Base-by-base conservation (phyloP, 2,888 invertebrate species). In the Stenichneumon culpator region DNA sequence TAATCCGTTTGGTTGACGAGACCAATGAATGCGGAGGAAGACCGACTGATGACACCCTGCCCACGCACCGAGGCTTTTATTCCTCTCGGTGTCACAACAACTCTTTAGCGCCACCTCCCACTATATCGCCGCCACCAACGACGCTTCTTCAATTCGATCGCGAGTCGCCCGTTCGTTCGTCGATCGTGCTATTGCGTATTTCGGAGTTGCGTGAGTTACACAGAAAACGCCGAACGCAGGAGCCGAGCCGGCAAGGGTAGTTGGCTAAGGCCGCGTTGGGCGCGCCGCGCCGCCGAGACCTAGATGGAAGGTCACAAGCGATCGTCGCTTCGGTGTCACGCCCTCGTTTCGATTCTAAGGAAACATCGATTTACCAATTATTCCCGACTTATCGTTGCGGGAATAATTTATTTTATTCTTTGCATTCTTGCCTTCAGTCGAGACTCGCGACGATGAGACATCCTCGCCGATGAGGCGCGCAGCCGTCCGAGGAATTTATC, bases 41-140 rank as follows among this genome's bases (percentile, higher is more conserved):
- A 86, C 72, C 73, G 85, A 92, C 91, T 92, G 91, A 89, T 90
- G 90, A 86, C 86, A 86, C 78, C 77, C 87, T 36, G 86, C 82
- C 77, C 54, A 74, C 69, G 78, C 82, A 83, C 52, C 84, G 72
- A 68, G 77, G 84, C 86, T 91, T 91, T 89, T 91, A 91, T 90
- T 86, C 87, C 69, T 83, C 82, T 87, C 83, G 90, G 89, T 92
- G 91, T 91, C 90, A 89, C 91, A 92, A 92, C 86, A 78, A 57
- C 70, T 80, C 57, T 79, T 83, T 82, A 85, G 78, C 84, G 83
- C 77, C 63, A 82, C 85, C 87, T 89, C 87, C 89, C 89, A 87
- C 90, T 82, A 54, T 82, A 54, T 82, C 79, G 44, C 68, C 47
- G 63, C 67, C 39, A 47, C 54, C 47, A 72, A 69, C 60, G 22